Evolutionary conservation across 2,888 invertebrate species (phyloP), one percentile per base, ranked within the genome.

Genomic region (Dendrolimus pini): DNA sequence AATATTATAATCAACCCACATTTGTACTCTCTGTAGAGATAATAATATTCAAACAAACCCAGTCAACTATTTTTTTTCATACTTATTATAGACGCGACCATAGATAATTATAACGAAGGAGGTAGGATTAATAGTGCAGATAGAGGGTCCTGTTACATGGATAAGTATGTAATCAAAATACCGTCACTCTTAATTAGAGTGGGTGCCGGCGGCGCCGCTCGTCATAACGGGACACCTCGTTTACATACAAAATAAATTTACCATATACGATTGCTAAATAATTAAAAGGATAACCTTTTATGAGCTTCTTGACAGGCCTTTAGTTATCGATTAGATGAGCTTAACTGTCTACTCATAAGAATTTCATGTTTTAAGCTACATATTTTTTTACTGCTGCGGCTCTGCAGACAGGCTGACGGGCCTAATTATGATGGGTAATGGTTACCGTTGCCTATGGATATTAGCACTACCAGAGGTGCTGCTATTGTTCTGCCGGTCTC

Each of bases 121-220:
- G 69, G 63, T 76, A 83, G 83, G 80, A 85, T 83, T 83, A 82
- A 84, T 84, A 80, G 70, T 71, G 65, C 65, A 78, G 82, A 82
- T 82, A 78, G 62, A 62, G 63, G 73, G 74, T 77, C 74, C 79
- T 80, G 82, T 83, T 82, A 77, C 67, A 65, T 68, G 71, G 79
- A 82, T 85, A 87, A 88, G 78, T 78, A 85, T 81, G 82, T 81
- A 83, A 87, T 86, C 83, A 84, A 85, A 84, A 85, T 85, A 74
- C 85, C 82, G 87, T 87, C 86, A 81, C 78, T 86, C 81, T 83
- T 85, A 82, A 86, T 87, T 86, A 85, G 72, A 65, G 70, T 67
- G 75, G 79, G 77, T 79, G 78, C 77, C 72, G 72, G 68, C 69
- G 77, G 70, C 74, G 72, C 70, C 70, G 68, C 66, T 68, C 59